Percentiles rank a stretch among this genome's conserved stretches.
Evolutionary conservation across 2,113 vertebrate genomes (phyloP).

Genomic region (Glaucidium brasilianum): DNA sequence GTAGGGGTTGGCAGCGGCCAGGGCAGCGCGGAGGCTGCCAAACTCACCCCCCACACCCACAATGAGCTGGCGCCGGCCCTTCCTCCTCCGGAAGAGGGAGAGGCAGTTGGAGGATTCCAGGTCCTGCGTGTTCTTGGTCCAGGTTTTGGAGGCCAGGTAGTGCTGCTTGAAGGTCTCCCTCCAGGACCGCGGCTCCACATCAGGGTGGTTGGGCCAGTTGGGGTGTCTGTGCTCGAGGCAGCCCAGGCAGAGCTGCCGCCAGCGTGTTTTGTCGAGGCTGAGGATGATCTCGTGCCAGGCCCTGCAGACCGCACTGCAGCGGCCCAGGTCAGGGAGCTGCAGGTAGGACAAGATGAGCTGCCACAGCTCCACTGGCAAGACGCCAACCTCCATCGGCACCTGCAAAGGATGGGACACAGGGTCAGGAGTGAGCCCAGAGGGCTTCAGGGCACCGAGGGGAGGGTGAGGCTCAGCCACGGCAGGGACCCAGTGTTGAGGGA

Average conservation of each 20-base stretch:
- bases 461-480: too few species aligned
- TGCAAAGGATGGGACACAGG: not conserved
- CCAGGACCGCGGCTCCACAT: conserved; percentile 82
- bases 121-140: conserved; percentile 80
- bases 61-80: conserved; percentile 77
- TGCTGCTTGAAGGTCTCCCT: conserved; percentile 85
- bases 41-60: conserved; percentile 77
- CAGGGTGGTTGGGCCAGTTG: conserved; percentile 85
- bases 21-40: conserved; percentile 80
- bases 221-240: conserved; percentile 84
- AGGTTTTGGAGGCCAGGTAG: conserved; percentile 81
- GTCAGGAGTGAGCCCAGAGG: not conserved
- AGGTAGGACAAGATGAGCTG: conserved; percentile 85
- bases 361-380: conserved; percentile 84
- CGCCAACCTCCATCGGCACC: conserved; percentile 78
- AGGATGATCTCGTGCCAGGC: conserved; percentile 85
- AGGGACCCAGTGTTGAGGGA: accelerated
- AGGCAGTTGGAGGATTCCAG: conserved; percentile 82
- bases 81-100: conserved; percentile 80
- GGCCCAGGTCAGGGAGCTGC: conserved; percentile 83
- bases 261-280: conserved; percentile 89
- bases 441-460: not conserved
- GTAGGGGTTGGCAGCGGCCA: conserved; percentile 78
- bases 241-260: conserved; percentile 86
- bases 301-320: conserved; percentile 86